Percentiles rank a stretch among this genome's conserved stretches.
These are phyloP conservation scores for Calyptomena viridis DNA, from an alignment of 2,113 vertebrate species.

Conservation along the genomic window DNA sequence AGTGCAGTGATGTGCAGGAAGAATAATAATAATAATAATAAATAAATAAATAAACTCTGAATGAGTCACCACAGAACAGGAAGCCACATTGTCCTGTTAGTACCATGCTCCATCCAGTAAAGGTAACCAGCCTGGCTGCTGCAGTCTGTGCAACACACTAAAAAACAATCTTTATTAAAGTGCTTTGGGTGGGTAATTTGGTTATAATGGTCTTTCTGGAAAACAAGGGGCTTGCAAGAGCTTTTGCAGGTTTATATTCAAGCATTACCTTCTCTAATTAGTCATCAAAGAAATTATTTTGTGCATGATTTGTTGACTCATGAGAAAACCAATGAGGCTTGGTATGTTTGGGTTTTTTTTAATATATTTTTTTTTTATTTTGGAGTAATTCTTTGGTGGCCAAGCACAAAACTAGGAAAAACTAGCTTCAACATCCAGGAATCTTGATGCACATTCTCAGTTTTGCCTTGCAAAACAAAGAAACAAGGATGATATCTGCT, in stretches of 20 bases:
- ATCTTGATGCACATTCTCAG: background rate
- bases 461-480: background rate
- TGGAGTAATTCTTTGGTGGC: background rate
- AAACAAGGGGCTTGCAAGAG: background rate
- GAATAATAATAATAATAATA: too few relatives aligned
- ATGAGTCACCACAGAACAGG: background rate
- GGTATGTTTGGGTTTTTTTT: too few relatives aligned
- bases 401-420: background rate
- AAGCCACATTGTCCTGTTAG: accelerated
- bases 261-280: background rate
- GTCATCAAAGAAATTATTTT: background rate
- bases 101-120: background rate
- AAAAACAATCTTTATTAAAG: background rate
- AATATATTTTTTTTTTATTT: too few relatives aligned
- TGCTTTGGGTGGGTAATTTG: background rate
- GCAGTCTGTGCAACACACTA: background rate
- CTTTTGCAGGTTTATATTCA: background rate
- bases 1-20: background rate
- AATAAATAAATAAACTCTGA: background rate
- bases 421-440: background rate
- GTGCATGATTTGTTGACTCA: background rate
- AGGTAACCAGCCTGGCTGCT: background rate
- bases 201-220: background rate
- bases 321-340: background rate
- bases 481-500: background rate